Evolutionary conservation across 1,140 invertebrate species (phyloP), one percentile per base, ranked within the genome.

Genomic region (Meteorus sp.): DNA sequence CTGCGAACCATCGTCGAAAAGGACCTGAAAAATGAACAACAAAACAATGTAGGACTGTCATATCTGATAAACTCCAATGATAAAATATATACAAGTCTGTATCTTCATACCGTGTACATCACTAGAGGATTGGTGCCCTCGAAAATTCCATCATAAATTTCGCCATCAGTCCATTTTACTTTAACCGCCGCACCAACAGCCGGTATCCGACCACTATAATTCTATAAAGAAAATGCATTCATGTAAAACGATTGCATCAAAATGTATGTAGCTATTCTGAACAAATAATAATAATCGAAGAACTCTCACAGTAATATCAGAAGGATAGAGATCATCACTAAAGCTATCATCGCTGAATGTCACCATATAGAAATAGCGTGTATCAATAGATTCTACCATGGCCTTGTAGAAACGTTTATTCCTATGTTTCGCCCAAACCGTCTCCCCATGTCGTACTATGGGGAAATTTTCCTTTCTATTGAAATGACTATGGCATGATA

Each of bases 321-420:
- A 73, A 29, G 84, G 83, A 55, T 77, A 82, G 2, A 85, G 65
- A 73, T 88, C 84, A 50, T 86, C 81, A 44, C 83, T 85, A 61
- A 84, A 85, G 39, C 86, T 88, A 3, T 83, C 79, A 70, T 89
- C 88, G 35, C 81, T 80, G 71, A 89, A 89, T 20, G 85, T 83
- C 2, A 89, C 84, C 65, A 82, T 82, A 63, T 85, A 86, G 62
- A 84, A 85, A 22, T 79, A 68, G 22, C 82, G 78, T 19, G 77
- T 72, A 23, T 80, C 71, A 15, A 83, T 81, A 13, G 80, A 76
- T 1, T 73, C 60, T 8, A 89, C 79, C 52, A 73, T 81, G 7
- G 79, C 84, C 57, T 82, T 79, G 69, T 88, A 88, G 70, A 83
- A 89, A 19, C 86, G 76, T 0, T 75, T 79, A 61, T 88, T 89